Percentiles rank a stretch among this genome's conserved stretches.
These are phyloP conservation scores for Rachycentron canadum DNA, from an alignment of 2,797 vertebrate genomes.

Conservation along the genomic window DNA sequence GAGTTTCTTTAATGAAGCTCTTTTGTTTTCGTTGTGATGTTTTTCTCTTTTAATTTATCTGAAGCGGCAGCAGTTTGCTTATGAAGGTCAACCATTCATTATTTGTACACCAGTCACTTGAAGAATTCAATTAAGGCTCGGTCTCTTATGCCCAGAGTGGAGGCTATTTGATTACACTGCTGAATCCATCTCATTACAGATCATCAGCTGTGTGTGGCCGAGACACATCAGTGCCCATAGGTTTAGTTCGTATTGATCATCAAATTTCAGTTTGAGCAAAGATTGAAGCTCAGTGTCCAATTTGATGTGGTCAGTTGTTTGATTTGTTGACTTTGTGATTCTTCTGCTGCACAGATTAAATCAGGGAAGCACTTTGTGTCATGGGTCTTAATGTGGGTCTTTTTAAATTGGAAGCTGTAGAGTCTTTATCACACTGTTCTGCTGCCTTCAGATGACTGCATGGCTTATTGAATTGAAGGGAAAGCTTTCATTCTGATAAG, in stretches of 20 bases:
- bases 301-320: neutral
- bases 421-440: neutral
- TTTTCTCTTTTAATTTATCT: neutral
- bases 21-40: neutral
- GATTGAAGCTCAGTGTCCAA: neutral
- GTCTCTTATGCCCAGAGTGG: neutral
- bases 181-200: constrained; percentile 4
- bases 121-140: neutral
- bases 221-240: neutral
- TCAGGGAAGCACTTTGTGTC: neutral
- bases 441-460: neutral
- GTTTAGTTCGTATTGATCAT: neutral
- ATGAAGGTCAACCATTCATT: neutral
- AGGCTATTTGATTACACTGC: constrained; percentile 3
- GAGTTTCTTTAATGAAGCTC: neutral
- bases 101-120: neutral
- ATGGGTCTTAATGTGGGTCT: neutral
- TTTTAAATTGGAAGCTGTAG: neutral
- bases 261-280: neutral
- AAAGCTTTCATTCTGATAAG: neutral
- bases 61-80: neutral
- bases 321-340: neutral
- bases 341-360: neutral
- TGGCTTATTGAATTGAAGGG: neutral
- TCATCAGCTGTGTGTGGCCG: neutral